Conservation (phyloP, 2,888 invertebrate genomes). For the Athetis lepigone region DNA sequence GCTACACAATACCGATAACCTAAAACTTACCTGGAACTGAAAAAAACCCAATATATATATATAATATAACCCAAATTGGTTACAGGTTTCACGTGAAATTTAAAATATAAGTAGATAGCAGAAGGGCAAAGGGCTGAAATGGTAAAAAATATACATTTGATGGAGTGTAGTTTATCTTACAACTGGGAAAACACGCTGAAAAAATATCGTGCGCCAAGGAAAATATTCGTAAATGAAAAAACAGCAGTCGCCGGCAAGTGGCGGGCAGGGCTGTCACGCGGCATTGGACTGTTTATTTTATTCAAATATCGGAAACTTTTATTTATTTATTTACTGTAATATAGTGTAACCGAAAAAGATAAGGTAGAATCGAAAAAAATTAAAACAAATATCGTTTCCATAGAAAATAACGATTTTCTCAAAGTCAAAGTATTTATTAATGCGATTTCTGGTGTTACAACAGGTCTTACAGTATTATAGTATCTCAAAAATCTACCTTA, state of each 20-base stretch:
- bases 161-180: slow-evolving; percentile 90
- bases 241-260: slow-evolving; percentile 81
- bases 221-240: slow-evolving; percentile 91
- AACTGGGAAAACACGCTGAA: slow-evolving; percentile 88
- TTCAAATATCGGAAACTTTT: no score
- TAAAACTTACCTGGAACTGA: slow-evolving; percentile 14
- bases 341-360: no score
- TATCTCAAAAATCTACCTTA: no score
- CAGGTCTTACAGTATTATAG: no score
- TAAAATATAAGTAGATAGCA: slow-evolving; percentile 61
- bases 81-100: slow-evolving; percentile 66
- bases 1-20: slow-evolving; percentile 1
- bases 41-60: slow-evolving; percentile 27
- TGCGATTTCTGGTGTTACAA: no score
- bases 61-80: slow-evolving; percentile 63
- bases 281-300: no score
- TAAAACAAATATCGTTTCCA: no score
- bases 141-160: slow-evolving; percentile 88
- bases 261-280: slow-evolving; percentile 75
- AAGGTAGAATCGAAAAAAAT: no score
- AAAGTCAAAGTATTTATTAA: no score
- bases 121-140: slow-evolving; percentile 62
- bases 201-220: slow-evolving; percentile 89
- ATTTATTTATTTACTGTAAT: no score
- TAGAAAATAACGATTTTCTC: no score